Evolutionary conservation across 2,113 vertebrate genomes (phyloP).

Genomic region (Ciconia boyciana): DNA sequence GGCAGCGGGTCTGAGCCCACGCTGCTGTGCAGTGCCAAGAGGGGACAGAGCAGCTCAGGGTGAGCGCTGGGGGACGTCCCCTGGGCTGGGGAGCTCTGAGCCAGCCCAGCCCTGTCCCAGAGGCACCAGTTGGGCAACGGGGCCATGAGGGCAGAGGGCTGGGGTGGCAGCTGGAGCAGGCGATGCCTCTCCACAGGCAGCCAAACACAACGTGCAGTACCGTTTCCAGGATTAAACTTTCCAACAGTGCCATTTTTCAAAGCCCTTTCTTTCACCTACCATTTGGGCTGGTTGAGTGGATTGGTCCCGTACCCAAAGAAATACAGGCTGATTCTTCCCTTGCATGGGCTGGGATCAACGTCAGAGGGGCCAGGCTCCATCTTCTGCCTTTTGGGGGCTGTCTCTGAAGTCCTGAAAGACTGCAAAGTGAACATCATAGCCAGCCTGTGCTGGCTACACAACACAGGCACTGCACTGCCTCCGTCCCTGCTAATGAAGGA

Average conservation of each 20-base stretch:
- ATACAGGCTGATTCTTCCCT: neutral
- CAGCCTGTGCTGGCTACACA: neutral
- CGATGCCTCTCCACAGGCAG: neutral
- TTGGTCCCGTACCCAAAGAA: neutral
- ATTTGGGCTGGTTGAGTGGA: neutral
- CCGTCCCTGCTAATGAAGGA: neutral
- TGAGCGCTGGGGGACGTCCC: rapidly evolving
- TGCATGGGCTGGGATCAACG: neutral
- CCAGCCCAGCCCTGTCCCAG: neutral
- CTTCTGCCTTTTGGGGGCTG: neutral
- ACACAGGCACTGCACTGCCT: neutral
- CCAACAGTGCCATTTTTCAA: neutral
- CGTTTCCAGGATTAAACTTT: neutral
- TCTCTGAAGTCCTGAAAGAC: neutral
- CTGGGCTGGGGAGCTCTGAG: neutral
- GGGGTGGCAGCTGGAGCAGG: neutral
- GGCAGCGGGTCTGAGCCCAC: neutral
- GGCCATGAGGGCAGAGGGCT: neutral
- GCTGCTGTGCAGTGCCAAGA: neutral
- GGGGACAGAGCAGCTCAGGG: neutral
- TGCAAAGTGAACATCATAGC: neutral
- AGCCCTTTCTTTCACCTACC: neutral
- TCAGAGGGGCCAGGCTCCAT: neutral
- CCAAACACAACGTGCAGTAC: neutral
- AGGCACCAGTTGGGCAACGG: rapidly evolving